Percentiles rank a stretch among this genome's conserved stretches.
Conservation (phyloP, 1,140 invertebrate genomes). For the Heterodera carotae region DNA sequence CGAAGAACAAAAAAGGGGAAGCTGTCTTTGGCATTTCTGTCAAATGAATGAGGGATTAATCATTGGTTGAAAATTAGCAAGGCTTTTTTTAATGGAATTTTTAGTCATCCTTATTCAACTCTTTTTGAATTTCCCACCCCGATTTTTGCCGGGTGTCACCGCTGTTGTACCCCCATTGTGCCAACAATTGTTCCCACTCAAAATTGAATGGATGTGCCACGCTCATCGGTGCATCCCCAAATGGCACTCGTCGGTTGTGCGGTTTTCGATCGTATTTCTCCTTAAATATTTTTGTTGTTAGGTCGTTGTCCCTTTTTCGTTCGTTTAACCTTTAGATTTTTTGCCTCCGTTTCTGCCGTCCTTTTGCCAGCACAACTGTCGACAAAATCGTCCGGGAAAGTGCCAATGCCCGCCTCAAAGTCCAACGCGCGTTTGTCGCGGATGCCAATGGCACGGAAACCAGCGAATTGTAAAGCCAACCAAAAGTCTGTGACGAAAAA, state of each 20-base stretch:
- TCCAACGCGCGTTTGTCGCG: slow-evolving; percentile 23
- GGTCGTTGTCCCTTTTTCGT: slow-evolving; percentile 6
- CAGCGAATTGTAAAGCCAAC: slow-evolving; percentile 35
- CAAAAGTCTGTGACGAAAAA: slow-evolving; percentile 26
- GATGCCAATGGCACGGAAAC: slow-evolving; percentile 24
- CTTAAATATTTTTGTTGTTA: slow-evolving; percentile 20
- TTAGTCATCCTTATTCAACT: no score
- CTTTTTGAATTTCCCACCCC: no score
- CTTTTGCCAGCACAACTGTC: slow-evolving; percentile 27
- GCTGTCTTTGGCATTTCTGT: not conserved
- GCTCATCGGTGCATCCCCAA: slow-evolving; percentile 20
- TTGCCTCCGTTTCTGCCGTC: slow-evolving; percentile 12
- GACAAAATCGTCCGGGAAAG: slow-evolving; percentile 32
- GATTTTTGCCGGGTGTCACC: not conserved
- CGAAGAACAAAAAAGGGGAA: slow-evolving; percentile 18
- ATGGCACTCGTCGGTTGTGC: slow-evolving; percentile 26
- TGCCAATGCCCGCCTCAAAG: slow-evolving; percentile 33
- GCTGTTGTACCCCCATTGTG: slow-evolving; percentile 18
- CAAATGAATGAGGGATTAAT: not conserved
- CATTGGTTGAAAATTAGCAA: not conserved
- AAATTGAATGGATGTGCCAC: slow-evolving; percentile 35
- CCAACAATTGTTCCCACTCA: slow-evolving; percentile 28
- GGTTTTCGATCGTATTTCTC: slow-evolving; percentile 36
- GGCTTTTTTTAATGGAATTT: no score
- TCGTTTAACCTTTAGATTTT: not conserved